phyloP scores from a whole-genome alignment of 2,797 vertebrate species.

The Spatula versicolor region DNA sequence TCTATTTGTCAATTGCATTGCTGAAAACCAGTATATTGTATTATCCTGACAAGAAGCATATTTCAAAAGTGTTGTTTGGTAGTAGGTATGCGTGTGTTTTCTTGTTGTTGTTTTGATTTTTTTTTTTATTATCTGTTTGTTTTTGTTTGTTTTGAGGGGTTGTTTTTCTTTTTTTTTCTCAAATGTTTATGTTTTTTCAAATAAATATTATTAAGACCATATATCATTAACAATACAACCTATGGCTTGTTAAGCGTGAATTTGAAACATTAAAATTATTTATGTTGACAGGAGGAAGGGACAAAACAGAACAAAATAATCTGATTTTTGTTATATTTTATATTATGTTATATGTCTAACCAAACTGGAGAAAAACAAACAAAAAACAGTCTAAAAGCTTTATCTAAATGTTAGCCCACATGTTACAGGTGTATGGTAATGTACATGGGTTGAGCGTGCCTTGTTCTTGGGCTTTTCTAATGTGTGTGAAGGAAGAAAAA shows the following conservation, averaged over 20 bases:
- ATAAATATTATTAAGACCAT: not conserved
- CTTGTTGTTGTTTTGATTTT: not conserved
- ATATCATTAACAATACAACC: not conserved
- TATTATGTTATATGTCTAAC: not conserved
- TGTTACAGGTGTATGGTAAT: not conserved
- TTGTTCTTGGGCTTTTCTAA: not conserved
- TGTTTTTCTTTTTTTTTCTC: not conserved
- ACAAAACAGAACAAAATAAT: not conserved
- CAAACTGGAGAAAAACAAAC: not conserved
- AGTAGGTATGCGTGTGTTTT: not conserved
- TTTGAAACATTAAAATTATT: not conserved
- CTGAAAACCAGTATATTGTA: slow-evolving; percentile 7
- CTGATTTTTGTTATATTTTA: not conserved
- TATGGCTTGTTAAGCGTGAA: not conserved
- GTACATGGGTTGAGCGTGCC: not conserved
- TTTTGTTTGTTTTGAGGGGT: not conserved
- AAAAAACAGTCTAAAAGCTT: not conserved
- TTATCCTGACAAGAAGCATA: not conserved
- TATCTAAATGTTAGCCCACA: not conserved
- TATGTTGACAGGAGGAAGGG: not conserved
- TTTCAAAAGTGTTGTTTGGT: slow-evolving; percentile 27
- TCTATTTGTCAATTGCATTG: not conserved
- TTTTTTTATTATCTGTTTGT: not conserved
- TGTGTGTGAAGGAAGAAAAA: not conserved
- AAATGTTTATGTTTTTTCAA: not conserved